Evolutionary conservation across 2,113 vertebrate genomes (phyloP).

Genomic region (Seriola rivoliana): DNA sequence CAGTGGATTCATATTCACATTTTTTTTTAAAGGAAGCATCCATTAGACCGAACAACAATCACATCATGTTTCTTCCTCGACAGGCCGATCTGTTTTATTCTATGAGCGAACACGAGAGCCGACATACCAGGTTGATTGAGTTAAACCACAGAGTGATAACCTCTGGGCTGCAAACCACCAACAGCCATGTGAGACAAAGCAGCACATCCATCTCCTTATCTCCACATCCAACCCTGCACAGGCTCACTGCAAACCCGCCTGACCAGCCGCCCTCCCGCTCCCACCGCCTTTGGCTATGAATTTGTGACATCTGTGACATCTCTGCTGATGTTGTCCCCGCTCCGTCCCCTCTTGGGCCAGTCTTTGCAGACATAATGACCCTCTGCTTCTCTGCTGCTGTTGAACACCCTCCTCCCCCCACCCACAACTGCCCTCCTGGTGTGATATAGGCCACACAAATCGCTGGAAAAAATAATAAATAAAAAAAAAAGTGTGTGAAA

Average conservation of each 20-base stretch:
- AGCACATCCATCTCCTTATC: conserved; percentile 57
- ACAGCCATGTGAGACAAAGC: conserved; percentile 54
- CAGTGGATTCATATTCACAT: conserved; percentile 66
- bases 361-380: conserved; percentile 55
- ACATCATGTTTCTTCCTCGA: conserved; percentile 9
- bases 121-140: conserved; percentile 52
- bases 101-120: conserved; percentile 42
- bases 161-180: conserved; percentile 58
- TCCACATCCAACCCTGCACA: conserved; percentile 40
- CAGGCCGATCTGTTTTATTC: conserved; percentile 38
- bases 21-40: conserved; percentile 45
- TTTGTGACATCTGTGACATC: conserved; percentile 58
- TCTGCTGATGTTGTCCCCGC: conserved; percentile 43
- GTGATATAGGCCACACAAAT: conserved; percentile 43
- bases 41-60: conserved; percentile 18
- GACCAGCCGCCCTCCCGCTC: neutral
- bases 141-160: conserved; percentile 64
- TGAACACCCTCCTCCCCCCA: neutral
- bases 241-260: conserved; percentile 15
- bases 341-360: conserved; percentile 16
- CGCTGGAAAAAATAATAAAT: conserved; percentile 16
- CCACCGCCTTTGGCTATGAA: conserved; percentile 21
- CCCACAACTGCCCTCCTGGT: conserved; percentile 1
- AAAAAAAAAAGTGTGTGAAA: conserved; percentile 36
- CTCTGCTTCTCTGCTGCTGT: conserved; percentile 9